Evolutionary conservation across 1,140 invertebrate species (phyloP).

Genomic region (Cataglyphis hispanica): DNA sequence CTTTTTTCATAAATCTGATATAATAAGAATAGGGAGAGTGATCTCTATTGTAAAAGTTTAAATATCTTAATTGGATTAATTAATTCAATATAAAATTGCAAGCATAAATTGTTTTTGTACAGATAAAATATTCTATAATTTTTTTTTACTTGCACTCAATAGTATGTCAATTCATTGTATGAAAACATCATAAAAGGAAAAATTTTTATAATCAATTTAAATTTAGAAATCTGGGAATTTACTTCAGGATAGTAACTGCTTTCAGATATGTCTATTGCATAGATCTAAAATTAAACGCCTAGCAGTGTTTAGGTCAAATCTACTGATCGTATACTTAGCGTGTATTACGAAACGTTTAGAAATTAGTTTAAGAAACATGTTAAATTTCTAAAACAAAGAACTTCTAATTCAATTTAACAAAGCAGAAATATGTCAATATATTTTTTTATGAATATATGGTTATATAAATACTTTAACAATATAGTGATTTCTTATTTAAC

Average conservation of each 20-base stretch:
- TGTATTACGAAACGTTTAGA: background rate
- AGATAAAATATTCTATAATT: background rate
- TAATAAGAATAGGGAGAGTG: no score
- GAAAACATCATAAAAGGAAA: background rate
- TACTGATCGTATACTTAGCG: slow-evolving; percentile 1
- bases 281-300: slow-evolving; percentile 50
- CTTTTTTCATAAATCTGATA: background rate
- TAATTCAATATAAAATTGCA: background rate
- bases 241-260: slow-evolving; percentile 5
- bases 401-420: background rate
- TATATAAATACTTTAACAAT: background rate
- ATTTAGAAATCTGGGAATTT: slow-evolving; percentile 28
- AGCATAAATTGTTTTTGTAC: background rate
- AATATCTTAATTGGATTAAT: background rate
- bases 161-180: no score
- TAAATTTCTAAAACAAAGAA: background rate
- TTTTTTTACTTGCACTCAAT: background rate
- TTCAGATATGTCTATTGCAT: slow-evolving; percentile 22
- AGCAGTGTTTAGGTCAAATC: slow-evolving; percentile 11
- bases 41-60: background rate
- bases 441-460: background rate
- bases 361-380: no score
- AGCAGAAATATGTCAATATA: background rate
- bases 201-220: background rate
- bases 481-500: background rate